phyloP scores from a whole-genome alignment of 2,113 vertebrate genomes.

The Varanus komodoensis region DNA sequence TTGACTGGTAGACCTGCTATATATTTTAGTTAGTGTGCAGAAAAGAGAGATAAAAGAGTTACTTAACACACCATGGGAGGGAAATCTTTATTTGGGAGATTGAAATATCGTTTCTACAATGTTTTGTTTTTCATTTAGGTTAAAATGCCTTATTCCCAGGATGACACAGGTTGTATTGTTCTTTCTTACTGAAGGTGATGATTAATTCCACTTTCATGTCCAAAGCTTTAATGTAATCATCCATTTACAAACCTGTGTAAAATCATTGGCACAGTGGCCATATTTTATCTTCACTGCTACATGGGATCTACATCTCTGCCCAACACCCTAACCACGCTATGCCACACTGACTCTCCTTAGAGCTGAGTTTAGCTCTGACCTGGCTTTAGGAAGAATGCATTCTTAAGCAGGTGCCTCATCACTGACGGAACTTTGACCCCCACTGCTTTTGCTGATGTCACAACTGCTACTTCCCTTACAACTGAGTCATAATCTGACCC shows the following conservation, averaged over 20 bases:
- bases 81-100: neutral
- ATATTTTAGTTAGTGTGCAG: neutral
- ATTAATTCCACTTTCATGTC: neutral
- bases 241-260: neutral
- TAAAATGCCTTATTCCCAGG: neutral
- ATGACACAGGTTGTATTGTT: no score
- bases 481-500: no score
- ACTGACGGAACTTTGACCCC: neutral
- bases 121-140: neutral
- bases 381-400: neutral
- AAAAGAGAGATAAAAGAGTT: neutral
- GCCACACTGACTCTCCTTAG: no score
- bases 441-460: neutral
- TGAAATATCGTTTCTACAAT: neutral
- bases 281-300: neutral
- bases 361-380: neutral
- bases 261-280: neutral
- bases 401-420: neutral
- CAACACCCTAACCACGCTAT: no score
- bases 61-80: neutral
- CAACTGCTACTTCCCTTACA: neutral
- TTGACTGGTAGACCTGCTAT: neutral
- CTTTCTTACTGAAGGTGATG: neutral
- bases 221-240: neutral
- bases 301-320: neutral